Evolutionary conservation across 2,113 vertebrate genomes (phyloP).

Genomic region (Sander lucioperca): DNA sequence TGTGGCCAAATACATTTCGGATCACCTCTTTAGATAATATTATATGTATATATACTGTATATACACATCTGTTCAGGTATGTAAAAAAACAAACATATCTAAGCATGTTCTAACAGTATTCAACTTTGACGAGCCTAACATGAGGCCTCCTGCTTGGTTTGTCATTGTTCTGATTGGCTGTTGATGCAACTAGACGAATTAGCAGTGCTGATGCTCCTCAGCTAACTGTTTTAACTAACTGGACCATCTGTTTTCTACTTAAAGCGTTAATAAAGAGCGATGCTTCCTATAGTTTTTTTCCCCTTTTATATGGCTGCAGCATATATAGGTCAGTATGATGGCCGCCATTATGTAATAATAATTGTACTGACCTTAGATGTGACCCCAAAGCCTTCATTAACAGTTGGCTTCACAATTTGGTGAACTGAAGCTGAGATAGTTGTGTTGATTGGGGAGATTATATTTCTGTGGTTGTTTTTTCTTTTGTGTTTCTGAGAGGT

Average conservation of each 20-base stretch:
- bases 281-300: neutral
- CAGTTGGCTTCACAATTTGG: conserved; percentile 50
- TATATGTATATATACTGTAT: too few species aligned
- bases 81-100: neutral
- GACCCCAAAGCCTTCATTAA: conserved; percentile 45
- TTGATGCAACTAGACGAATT: conserved; percentile 52
- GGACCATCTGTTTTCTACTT: conserved; percentile 69
- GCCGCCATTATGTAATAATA: conserved; percentile 58
- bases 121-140: conserved; percentile 11
- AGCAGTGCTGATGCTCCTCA: conserved; percentile 50
- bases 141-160: conserved; percentile 27
- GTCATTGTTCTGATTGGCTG: conserved; percentile 55
- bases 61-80: neutral
- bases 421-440: conserved; percentile 29
- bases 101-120: neutral
- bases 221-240: conserved; percentile 20
- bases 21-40: neutral
- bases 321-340: conserved; percentile 60
- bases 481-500: conserved; percentile 16
- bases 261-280: conserved; percentile 37
- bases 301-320: conserved; percentile 25
- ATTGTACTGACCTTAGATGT: conserved; percentile 42
- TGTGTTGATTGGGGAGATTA: conserved; percentile 20
- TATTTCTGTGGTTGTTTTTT: neutral
- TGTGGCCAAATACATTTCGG: neutral